These are phyloP conservation scores for Littorina saxatilis DNA, from an alignment of 1,140 invertebrate species.

Conservation along the genomic window DNA sequence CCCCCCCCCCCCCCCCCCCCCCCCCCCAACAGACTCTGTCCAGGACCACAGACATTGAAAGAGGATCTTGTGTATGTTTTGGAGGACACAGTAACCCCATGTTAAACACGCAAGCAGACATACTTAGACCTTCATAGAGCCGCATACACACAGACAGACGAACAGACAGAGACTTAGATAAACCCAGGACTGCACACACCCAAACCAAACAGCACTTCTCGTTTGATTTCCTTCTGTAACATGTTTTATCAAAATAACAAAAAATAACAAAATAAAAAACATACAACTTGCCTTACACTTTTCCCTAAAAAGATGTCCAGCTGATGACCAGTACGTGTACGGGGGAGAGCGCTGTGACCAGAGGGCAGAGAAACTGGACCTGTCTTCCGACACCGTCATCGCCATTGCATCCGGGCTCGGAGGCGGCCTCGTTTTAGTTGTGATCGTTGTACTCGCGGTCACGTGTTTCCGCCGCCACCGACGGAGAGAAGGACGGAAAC, in stretches of 20 bases:
- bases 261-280: no score
- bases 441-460: conserved; percentile 26
- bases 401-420: conserved; percentile 28
- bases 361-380: conserved; percentile 22
- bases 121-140: neutral
- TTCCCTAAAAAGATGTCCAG: neutral
- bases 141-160: neutral
- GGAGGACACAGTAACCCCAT: no score
- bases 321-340: conserved; percentile 19
- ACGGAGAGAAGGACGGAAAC: neutral
- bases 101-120: neutral
- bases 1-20: no score
- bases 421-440: conserved; percentile 32
- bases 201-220: no score
- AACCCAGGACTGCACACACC: neutral
- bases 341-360: conserved; percentile 15
- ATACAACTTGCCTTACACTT: no score
- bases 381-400: conserved; percentile 30
- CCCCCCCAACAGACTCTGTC: no score
- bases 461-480: conserved; percentile 13
- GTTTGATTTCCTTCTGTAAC: no score
- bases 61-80: no score
- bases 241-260: no score
- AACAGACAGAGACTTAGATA: neutral
- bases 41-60: no score